Evolutionary conservation across 1,140 invertebrate genomes (phyloP).

Genomic region (Drosophila nebulosa): DNA sequence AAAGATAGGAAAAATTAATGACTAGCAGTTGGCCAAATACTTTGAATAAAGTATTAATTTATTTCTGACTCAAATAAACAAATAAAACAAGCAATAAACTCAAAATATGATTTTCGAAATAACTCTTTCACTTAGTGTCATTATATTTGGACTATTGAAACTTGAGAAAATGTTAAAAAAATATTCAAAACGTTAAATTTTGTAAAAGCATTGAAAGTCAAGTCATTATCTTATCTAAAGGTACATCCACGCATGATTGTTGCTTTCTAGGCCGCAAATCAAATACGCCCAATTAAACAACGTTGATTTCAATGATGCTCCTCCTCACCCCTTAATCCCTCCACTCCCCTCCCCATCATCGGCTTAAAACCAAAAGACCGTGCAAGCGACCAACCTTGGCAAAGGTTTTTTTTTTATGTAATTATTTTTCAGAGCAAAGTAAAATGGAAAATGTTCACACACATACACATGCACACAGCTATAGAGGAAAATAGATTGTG

Average conservation of each 20-base stretch:
- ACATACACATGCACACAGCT: background rate
- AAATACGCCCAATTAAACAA: conserved; percentile 73
- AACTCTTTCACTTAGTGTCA: no score
- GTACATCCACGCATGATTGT: conserved; percentile 56
- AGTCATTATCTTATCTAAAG: conserved; percentile 47
- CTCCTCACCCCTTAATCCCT: no score
- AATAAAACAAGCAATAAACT: no score
- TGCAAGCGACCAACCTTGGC: conserved; percentile 17
- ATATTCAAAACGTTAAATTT: background rate
- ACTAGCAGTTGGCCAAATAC: no score
- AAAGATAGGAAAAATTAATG: no score
- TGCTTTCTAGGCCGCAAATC: conserved; percentile 63
- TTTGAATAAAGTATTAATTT: no score
- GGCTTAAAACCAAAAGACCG: conserved; percentile 10
- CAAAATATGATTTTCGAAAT: no score
- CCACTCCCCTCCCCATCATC: no score
- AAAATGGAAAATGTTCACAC: conserved; percentile 22
- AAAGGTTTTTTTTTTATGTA: conserved; percentile 43
- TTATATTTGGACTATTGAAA: no score
- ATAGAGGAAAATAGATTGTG: conserved; percentile 63
- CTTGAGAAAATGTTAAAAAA: background rate
- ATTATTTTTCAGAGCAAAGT: conserved; percentile 57
- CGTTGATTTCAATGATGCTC: conserved; percentile 30
- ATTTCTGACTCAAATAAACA: no score
- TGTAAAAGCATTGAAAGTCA: conserved; percentile 22